A percentile compares a stretch with the other conserved stretches of the same genome.
Conservation (phyloP, 2,888 invertebrate genomes). For the Ochropleura leucogaster region DNA sequence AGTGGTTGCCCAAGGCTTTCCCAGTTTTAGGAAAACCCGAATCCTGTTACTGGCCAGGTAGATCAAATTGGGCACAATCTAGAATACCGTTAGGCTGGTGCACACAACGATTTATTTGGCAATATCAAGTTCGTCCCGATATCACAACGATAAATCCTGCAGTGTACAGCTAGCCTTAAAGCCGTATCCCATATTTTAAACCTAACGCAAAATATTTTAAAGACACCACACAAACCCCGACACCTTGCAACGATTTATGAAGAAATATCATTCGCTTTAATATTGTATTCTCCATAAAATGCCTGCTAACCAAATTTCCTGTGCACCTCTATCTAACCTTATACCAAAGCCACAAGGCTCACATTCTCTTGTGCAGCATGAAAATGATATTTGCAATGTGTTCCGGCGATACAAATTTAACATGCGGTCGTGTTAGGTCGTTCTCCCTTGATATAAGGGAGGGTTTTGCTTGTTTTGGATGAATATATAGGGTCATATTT, state of each 20-base stretch:
- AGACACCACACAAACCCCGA: conserved; percentile 63
- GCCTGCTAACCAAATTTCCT: conserved; percentile 50
- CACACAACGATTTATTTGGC: conserved; percentile 41
- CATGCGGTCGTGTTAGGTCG: conserved; percentile 34
- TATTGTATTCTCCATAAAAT: conserved; percentile 72
- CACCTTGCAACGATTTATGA: conserved; percentile 76
- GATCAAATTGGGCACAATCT: background rate
- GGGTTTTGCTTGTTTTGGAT: conserved; percentile 33
- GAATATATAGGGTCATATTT: conserved; percentile 50
- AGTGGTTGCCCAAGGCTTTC: too few relatives aligned
- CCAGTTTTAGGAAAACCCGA: background rate
- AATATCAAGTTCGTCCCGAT: conserved; percentile 30
- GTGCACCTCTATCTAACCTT: conserved; percentile 29
- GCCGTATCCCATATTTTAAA: conserved; percentile 60
- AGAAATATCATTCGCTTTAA: conserved; percentile 78
- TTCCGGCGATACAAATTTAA: conserved; percentile 39
- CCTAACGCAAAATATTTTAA: conserved; percentile 63
- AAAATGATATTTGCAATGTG: conserved; percentile 51
- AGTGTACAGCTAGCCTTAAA: conserved; percentile 45
- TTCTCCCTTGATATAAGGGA: conserved; percentile 26
- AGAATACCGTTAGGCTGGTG: conserved; percentile 14
- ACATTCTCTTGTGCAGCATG: conserved; percentile 42
- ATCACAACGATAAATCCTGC: conserved; percentile 43
- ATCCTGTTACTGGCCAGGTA: background rate
- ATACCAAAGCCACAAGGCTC: conserved; percentile 25